phyloP scores from a whole-genome alignment of 1,140 invertebrate species.

The Penaeus vannamei region DNA sequence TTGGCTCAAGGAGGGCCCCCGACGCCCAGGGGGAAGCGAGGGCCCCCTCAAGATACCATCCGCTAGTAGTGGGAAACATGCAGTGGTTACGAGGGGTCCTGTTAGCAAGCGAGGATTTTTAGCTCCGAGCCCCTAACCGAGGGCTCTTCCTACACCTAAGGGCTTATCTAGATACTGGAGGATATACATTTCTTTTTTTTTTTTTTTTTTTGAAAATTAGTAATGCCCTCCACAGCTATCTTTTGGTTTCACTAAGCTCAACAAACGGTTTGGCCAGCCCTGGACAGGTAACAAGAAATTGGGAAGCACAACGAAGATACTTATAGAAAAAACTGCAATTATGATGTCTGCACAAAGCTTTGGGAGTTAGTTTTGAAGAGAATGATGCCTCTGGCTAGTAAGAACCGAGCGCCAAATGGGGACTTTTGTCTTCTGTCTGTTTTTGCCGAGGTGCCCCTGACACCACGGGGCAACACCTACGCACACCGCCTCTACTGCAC shows the following conservation, averaged over 20 bases:
- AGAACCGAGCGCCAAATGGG: slow-evolving; percentile 9
- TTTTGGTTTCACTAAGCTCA: slow-evolving; percentile 56
- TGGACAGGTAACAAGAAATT: slow-evolving; percentile 54
- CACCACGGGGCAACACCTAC: slow-evolving; percentile 21
- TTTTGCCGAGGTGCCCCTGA: slow-evolving; percentile 14
- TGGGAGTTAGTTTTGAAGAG: slow-evolving; percentile 48
- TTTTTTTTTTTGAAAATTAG: slow-evolving; percentile 40
- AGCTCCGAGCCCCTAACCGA: slow-evolving; percentile 23
- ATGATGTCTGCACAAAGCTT: slow-evolving; percentile 39
- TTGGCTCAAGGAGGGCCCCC: slow-evolving; percentile 13
- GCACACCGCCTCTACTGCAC: slow-evolving; percentile 27
- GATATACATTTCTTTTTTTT: slow-evolving; percentile 23
- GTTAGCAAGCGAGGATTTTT: slow-evolving; percentile 53
- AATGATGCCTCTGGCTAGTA: slow-evolving; percentile 34
- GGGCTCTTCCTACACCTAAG: slow-evolving; percentile 54
- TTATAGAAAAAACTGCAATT: slow-evolving; percentile 48
- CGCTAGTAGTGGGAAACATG: slow-evolving; percentile 33
- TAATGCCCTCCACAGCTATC: slow-evolving; percentile 56
- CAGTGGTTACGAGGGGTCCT: slow-evolving; percentile 37
- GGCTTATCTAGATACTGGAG: slow-evolving; percentile 53
- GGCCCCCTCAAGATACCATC: slow-evolving; percentile 10
- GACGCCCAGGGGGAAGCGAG: not conserved
- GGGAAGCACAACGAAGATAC: slow-evolving; percentile 55
- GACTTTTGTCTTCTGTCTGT: not conserved
- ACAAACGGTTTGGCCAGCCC: slow-evolving; percentile 64